phyloP scores from a whole-genome alignment of 2,888 invertebrate genomes.

The Pollenia amentaria region DNA sequence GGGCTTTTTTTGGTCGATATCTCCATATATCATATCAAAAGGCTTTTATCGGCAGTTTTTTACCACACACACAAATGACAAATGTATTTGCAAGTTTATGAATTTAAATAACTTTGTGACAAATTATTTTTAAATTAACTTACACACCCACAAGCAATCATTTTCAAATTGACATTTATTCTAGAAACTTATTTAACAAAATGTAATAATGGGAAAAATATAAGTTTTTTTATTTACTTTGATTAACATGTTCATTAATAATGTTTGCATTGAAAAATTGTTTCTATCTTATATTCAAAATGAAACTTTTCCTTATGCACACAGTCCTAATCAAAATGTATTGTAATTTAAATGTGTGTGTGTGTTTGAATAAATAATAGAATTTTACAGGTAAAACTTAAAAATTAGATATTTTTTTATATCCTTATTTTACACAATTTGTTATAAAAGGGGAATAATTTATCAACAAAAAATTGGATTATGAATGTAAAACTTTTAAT shows the following conservation, averaged over 20 bases:
- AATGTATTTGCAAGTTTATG: background rate
- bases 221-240: conserved; percentile 12
- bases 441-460: conserved; percentile 26
- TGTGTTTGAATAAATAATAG: conserved; percentile 20
- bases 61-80: background rate
- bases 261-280: conserved; percentile 37
- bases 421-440: conserved; percentile 27
- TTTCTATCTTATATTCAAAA: background rate
- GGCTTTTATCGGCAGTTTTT: background rate
- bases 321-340: background rate
- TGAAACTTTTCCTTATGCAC: too few species aligned
- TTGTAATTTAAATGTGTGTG: background rate
- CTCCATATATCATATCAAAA: too few species aligned
- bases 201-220: background rate
- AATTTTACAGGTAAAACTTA: conserved; percentile 33
- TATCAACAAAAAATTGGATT: conserved; percentile 29
- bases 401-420: background rate
- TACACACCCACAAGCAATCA: background rate
- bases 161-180: background rate
- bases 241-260: conserved; percentile 33
- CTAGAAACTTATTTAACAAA: conserved; percentile 1
- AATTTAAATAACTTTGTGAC: background rate
- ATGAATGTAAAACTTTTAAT: conserved; percentile 15
- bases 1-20: too few species aligned
- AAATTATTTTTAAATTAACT: conserved; percentile 7